Conservation (phyloP, 2,797 vertebrate genomes). For the Hypotaenidia philippensis region DNA sequence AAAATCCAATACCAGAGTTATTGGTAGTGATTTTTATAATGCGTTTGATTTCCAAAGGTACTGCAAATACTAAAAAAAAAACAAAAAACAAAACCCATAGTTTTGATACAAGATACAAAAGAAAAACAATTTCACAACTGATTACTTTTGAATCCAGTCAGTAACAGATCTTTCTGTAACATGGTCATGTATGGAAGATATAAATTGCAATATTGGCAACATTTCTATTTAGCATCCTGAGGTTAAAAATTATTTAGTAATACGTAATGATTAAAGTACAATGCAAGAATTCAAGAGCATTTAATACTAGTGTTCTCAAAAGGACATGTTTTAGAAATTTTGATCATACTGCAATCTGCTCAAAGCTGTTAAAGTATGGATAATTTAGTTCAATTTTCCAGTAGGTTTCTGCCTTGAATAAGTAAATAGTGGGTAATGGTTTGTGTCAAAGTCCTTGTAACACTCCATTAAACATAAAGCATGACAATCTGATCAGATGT, state of each 20-base stretch:
- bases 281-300: constrained; percentile 50
- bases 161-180: not conserved
- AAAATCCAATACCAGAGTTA: not conserved
- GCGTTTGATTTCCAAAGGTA: constrained; percentile 9
- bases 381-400: constrained; percentile 86
- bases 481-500: constrained; percentile 90
- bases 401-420: constrained; percentile 85
- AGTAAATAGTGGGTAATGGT: constrained; percentile 94
- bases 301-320: constrained; percentile 69
- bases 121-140: constrained; percentile 25
- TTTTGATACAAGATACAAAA: constrained; percentile 16
- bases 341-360: constrained; percentile 79
- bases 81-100: not conserved
- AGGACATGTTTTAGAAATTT: constrained; percentile 74
- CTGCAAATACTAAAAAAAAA: not conserved
- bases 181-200: not conserved
- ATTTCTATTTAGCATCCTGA: constrained; percentile 13
- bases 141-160: constrained; percentile 29
- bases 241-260: constrained; percentile 61
- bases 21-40: constrained; percentile 7
- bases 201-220: not conserved
- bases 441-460: constrained; percentile 91
- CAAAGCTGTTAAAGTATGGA: constrained; percentile 82
- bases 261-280: constrained; percentile 48
- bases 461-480: constrained; percentile 91